These are phyloP conservation scores for Drosophila triauraria DNA, from an alignment of 1,140 invertebrate genomes.

Conservation along the genomic window DNA sequence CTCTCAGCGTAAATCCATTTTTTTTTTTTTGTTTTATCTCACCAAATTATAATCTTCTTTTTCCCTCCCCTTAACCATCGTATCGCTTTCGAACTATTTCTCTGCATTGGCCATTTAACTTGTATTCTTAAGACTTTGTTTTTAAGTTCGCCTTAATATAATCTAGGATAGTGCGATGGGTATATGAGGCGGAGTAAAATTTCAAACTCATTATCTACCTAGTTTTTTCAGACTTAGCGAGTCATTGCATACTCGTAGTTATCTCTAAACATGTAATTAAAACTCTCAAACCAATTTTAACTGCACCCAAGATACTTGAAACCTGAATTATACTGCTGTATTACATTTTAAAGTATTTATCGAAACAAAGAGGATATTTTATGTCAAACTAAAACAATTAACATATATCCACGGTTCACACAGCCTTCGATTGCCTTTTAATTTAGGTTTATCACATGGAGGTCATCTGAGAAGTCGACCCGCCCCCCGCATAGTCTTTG, in stretches of 20 bases:
- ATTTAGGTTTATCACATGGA: slow-evolving; percentile 11
- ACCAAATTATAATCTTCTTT: no score
- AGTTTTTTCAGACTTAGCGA: no score
- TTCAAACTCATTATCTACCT: no score
- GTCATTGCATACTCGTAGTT: no score
- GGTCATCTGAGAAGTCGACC: slow-evolving; percentile 9
- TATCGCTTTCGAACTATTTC: background rate
- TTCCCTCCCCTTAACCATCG: no score
- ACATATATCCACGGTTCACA: background rate
- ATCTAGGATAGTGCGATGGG: no score
- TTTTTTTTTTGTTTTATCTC: slow-evolving; percentile 3
- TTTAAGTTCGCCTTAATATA: background rate
- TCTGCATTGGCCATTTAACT: slow-evolving; percentile 11
- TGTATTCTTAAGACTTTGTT: slow-evolving; percentile 26
- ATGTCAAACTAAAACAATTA: no score
- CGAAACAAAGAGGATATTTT: background rate
- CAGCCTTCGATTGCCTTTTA: slow-evolving; percentile 4
- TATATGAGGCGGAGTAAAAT: background rate
- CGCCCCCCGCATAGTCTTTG: slow-evolving; percentile 3
- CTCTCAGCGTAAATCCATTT: background rate
- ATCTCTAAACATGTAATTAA: no score
- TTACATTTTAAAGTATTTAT: background rate
- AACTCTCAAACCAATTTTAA: no score
- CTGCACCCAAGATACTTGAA: background rate
- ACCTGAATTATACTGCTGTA: no score